Base-by-base conservation (phyloP, 2,113 vertebrate species). In the Dascyllus trimaculatus region DNA sequence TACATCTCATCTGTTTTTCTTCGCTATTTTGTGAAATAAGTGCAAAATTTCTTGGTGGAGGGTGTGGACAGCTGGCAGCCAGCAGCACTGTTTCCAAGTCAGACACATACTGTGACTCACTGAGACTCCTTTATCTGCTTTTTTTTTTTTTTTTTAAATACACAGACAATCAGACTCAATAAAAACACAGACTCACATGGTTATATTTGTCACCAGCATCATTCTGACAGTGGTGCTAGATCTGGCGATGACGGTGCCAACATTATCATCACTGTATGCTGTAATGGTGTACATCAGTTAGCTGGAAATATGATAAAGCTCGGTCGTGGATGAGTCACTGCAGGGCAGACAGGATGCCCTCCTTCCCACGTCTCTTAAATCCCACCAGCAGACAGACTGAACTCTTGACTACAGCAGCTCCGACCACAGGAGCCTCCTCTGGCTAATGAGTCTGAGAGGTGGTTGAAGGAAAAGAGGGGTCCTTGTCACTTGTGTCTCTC, bases 241-340 rank as follows among this genome's bases (percentile, higher is more conserved):
- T 65, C 25, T 3, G 1, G 29, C 1, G 18, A 38, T 71, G 74
- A 75, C 1, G 10, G 32, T 59, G 22, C 40, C 11, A 8, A 25
- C 51, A 38, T 46, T 66, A 65, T 72, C 40, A 46, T 71, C 4
- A 29, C 29, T 29, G 29, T 53, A 73, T 0, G 19, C 67, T 63
- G 43, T 21, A 64, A 48, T 17, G 46, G 22, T 60, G 65, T 46
- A 21, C 69, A n/a, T 60, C 46, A 0, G 22, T 17, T 29, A 22
- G 24, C 2, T 1, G 10, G 26, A 35, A 26, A 76, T 13, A 10
- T 32, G 66, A 64, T 24, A 71, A 68, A 17, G 32, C 29, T 17
- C 19, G 32, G 46, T 84, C 82, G 76, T 26, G 72, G 43, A 40
- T 88, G 85, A 90, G 56, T 88, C 81, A 87, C 8, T 32, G 24